phyloP scores from a whole-genome alignment of 2,888 invertebrate genomes.

The Ephialtes manifestator region DNA sequence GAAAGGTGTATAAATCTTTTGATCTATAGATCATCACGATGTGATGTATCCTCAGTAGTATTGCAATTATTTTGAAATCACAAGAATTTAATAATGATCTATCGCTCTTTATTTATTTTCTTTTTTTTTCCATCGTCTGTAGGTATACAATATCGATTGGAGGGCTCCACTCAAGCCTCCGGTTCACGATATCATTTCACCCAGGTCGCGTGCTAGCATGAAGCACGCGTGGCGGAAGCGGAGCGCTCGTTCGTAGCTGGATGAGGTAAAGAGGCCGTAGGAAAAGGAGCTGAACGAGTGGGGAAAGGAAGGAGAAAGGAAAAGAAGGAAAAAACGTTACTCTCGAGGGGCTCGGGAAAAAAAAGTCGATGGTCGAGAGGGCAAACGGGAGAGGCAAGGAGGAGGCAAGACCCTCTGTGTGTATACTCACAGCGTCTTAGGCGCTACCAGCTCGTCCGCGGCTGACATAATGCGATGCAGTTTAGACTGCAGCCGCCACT shows the following conservation, averaged over 20 bases:
- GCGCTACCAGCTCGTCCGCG: conserved; percentile 68
- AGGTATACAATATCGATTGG: conserved; percentile 19
- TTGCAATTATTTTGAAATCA: neutral
- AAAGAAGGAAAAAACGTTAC: neutral
- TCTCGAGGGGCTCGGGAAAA: neutral
- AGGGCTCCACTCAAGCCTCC: conserved; percentile 13
- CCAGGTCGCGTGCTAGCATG: conserved; percentile 36
- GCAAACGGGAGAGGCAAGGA: neutral
- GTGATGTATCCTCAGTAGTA: neutral
- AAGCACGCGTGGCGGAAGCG: conserved; percentile 50
- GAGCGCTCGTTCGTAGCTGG: conserved; percentile 47
- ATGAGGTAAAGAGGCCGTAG: conserved; percentile 27
- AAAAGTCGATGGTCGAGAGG: conserved; percentile 29
- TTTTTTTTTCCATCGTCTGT: neutral
- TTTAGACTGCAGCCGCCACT: conserved; percentile 40
- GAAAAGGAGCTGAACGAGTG: conserved; percentile 22
- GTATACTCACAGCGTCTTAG: conserved; percentile 77
- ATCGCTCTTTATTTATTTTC: conserved; percentile 1
- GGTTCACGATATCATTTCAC: conserved; percentile 35
- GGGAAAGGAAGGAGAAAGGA: conserved; percentile 15
- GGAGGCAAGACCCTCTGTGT: neutral
- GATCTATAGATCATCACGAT: neutral
- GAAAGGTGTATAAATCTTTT: neutral
- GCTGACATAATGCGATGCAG: conserved; percentile 70
- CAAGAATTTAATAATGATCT: neutral